Evolutionary conservation across 92 coral and sea anemone genomes (phyloP).

Genomic region (Metridium senile): DNA sequence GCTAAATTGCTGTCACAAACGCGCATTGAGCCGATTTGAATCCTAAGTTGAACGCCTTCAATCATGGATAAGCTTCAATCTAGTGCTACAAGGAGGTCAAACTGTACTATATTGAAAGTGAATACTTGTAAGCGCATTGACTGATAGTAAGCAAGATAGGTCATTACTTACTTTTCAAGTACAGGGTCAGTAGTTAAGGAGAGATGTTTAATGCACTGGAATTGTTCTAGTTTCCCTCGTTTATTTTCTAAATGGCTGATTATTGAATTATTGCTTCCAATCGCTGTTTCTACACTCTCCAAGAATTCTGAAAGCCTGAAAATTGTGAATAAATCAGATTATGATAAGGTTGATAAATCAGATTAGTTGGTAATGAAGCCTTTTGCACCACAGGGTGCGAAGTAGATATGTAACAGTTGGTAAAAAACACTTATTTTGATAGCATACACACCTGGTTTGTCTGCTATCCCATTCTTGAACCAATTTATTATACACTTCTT

Average conservation of each 20-base stretch:
- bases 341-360: no score
- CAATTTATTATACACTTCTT: slow-evolving; percentile 36
- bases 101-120: no score
- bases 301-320: slow-evolving; percentile 32
- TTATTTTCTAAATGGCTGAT: slow-evolving; percentile 31
- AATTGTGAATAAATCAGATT: not conserved
- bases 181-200: slow-evolving; percentile 24
- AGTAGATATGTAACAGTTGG: no score
- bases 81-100: no score
- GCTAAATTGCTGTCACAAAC: no score
- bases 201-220: slow-evolving; percentile 50
- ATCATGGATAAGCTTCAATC: no score
- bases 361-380: not conserved
- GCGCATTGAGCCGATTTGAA: no score
- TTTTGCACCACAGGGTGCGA: no score
- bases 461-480: slow-evolving; percentile 19
- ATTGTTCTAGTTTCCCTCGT: slow-evolving; percentile 32
- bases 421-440: no score
- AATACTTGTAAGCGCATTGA: no score
- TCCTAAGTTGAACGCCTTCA: no score
- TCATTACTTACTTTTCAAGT: slow-evolving; percentile 45
- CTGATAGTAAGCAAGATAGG: not conserved
- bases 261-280: slow-evolving; percentile 20
- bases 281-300: slow-evolving; percentile 8
- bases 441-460: slow-evolving; percentile 36